Conservation (phyloP, 2,113 vertebrate genomes). For the Colaptes auratus region DNA sequence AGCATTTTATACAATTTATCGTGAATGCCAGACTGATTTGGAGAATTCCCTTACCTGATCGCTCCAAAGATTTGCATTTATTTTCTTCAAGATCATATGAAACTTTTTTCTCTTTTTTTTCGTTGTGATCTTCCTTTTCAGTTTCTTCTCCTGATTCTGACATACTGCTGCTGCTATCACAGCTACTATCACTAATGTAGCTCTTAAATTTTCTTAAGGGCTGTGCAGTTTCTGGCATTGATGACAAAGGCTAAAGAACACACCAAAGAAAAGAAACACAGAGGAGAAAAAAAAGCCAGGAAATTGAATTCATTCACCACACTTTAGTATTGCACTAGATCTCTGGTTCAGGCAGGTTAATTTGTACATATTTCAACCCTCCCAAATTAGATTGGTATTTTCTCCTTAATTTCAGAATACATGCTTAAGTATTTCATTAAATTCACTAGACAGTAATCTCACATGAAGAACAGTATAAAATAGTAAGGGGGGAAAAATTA, state of each 20-base stretch:
- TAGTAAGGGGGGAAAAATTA: background rate
- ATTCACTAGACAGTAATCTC: background rate
- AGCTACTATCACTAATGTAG: slow-evolving; percentile 82
- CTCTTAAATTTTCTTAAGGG: slow-evolving; percentile 77
- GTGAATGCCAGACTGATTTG: background rate
- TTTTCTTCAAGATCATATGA: slow-evolving; percentile 82
- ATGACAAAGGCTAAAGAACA: slow-evolving; percentile 82
- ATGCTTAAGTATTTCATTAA: background rate
- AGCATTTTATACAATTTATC: background rate
- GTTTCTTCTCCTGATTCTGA: slow-evolving; percentile 81
- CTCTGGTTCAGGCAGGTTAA: background rate
- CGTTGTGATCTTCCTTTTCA: slow-evolving; percentile 75
- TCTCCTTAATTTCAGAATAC: background rate
- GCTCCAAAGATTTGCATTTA: slow-evolving; percentile 84
- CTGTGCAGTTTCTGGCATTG: slow-evolving; percentile 93
- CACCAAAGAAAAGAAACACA: background rate
- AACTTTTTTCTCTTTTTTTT: slow-evolving; percentile 86
- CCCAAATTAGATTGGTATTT: background rate
- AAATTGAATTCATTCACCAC: background rate
- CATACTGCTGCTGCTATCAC: slow-evolving; percentile 79
- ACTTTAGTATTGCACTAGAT: background rate
- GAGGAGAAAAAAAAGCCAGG: background rate
- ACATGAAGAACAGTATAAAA: background rate
- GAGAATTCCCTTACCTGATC: slow-evolving; percentile 82
- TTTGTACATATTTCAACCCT: background rate